A percentile compares a stretch with the other conserved stretches of the same genome.
Evolutionary conservation across 2,888 invertebrate species (phyloP).

Genomic region (Calliphora vomitoria): DNA sequence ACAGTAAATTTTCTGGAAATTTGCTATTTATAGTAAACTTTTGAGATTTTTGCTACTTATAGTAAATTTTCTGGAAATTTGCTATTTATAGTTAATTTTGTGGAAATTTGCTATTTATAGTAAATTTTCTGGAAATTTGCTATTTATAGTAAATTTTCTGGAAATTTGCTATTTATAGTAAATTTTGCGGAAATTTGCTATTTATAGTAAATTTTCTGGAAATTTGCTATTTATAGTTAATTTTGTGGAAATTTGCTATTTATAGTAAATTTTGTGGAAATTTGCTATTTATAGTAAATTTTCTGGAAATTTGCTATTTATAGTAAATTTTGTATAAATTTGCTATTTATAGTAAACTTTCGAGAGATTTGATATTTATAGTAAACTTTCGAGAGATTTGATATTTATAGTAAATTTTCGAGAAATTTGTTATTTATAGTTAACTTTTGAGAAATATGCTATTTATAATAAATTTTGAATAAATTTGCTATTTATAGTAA

Average conservation of each 20-base stretch:
- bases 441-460: neutral
- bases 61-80: neutral
- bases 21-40: neutral
- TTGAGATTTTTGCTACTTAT: neutral
- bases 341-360: neutral
- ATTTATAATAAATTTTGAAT: too few species aligned
- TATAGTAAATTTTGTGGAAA: neutral
- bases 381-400: neutral
- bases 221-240: neutral
- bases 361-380: neutral
- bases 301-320: neutral
- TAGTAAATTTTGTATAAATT: neutral
- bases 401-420: neutral
- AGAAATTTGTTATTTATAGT: neutral
- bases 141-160: neutral
- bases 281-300: neutral
- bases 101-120: neutral
- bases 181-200: neutral
- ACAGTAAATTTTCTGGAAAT: neutral
- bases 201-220: neutral
- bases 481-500: too few species aligned
- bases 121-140: neutral
- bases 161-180: neutral
- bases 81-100: neutral
- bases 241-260: neutral